Conservation (phyloP, 2,113 vertebrate species). For the Phalacrocorax carbo region DNA sequence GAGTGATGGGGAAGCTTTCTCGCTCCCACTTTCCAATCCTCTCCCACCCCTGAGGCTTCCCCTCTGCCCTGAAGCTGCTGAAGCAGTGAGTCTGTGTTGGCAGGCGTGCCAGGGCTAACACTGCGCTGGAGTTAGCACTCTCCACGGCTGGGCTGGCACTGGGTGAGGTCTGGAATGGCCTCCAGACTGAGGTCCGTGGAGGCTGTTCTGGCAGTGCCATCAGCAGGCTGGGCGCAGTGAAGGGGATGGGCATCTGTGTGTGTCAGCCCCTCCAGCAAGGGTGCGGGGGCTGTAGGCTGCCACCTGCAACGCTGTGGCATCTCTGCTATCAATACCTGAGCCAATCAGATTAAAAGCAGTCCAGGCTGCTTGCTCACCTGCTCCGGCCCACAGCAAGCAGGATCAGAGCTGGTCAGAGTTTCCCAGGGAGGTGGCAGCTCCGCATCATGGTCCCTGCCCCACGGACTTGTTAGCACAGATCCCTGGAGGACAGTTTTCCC, state of each 20-base stretch:
- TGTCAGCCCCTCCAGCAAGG: not conserved
- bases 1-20: not conserved
- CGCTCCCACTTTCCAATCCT: not conserved
- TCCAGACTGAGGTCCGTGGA: rapidly evolving
- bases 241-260: not conserved
- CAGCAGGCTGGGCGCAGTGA: not conserved
- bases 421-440: not conserved
- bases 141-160: not conserved
- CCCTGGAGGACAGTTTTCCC: not conserved
- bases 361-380: not conserved
- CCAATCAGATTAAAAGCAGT: rapidly evolving
- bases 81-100: not conserved
- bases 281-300: not conserved
- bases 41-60: not conserved
- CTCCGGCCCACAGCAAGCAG: rapidly evolving
- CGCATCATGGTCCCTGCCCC: rapidly evolving
- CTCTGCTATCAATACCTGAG: not conserved
- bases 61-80: not conserved
- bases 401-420: not conserved
- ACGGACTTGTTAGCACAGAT: not conserved
- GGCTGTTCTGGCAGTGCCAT: not conserved
- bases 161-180: not conserved
- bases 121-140: not conserved
- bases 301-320: not conserved
- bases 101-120: not conserved